Base-by-base conservation (phyloP, 2,888 invertebrate genomes). In the Thymelicus lineola region DNA sequence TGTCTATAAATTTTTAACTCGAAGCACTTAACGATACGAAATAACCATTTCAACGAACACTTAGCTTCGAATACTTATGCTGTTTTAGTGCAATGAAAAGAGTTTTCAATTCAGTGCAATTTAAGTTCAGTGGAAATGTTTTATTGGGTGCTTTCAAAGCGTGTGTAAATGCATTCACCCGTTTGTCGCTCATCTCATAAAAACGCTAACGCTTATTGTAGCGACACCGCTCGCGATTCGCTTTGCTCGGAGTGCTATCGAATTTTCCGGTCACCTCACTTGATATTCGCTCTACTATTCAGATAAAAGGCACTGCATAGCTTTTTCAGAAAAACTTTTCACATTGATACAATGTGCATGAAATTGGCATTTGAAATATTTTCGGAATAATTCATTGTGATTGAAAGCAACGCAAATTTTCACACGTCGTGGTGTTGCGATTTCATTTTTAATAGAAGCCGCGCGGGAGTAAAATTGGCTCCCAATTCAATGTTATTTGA, bases 201-300 rank as follows among this genome's bases (percentile, higher is more conserved):
- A 75, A 74, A 73, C 70, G 72, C 70, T 73, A 46, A 53, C 74
- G 73, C 75, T 77, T 62, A 62, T n/a, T 72, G 71, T 71, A 65
- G 57, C 72, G 65, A 73, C 45, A 28, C 71, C 74, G 75, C 73
- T 75, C 72, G 66, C 71, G 72, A 77, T 77, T 74, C 72, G 67
- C 71, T 72, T 77, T 77, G 74, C 74, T 69, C 69, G 58, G 75
- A 81, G 76, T 76, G 82, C 82, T 83, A 83, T 85, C 79, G 80
- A 87, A 84, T 87, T 87, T 86, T 83, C 81, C 82, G 85, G 86
- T 85, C 84, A 85, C 76, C 84, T 79, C 81, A 72, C 75, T 75
- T 75, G 73, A 81, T 83, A 83, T 80, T 82, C 79, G 79, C 76
- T 76, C 70, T 75, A 75, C 77, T 73, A 80, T 81, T 82, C 80